Conservation (phyloP, 2,113 vertebrate species). For the Callionymus lyra region DNA sequence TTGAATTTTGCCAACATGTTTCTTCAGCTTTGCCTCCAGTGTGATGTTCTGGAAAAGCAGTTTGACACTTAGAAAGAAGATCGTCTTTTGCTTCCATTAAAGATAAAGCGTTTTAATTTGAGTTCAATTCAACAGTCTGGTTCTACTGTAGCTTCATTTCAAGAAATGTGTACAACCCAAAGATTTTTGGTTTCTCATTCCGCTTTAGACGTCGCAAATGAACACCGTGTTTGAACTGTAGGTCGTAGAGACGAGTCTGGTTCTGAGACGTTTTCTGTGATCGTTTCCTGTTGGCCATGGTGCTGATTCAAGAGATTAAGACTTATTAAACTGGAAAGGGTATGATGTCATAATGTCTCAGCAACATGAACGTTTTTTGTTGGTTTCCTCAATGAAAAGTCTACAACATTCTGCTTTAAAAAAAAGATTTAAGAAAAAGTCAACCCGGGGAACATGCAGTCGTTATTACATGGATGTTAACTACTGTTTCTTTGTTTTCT, state of each 20-base stretch:
- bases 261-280: conserved; percentile 45
- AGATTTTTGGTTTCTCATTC: conserved; percentile 61
- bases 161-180: conserved; percentile 66
- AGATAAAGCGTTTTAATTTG: too few relatives aligned
- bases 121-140: too few relatives aligned
- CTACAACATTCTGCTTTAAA: conserved; percentile 29
- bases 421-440: conserved; percentile 34
- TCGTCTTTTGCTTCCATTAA: too few relatives aligned
- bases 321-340: conserved; percentile 23
- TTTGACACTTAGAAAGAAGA: too few relatives aligned
- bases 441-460: conserved; percentile 46
- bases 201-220: conserved; percentile 51
- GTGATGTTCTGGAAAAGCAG: too few relatives aligned
- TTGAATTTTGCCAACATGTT: conserved; percentile 2
- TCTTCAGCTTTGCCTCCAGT: too few relatives aligned
- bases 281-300: conserved; percentile 38
- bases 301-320: conserved; percentile 42
- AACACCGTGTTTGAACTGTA: conserved; percentile 34
- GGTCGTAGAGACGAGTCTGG: conserved; percentile 40
- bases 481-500: conserved; percentile 70
- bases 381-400: conserved; percentile 21
- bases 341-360: conserved; percentile 37
- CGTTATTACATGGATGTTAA: conserved; percentile 72
- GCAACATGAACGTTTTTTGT: conserved; percentile 16
- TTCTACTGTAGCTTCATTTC: conserved; percentile 36